phyloP scores from a whole-genome alignment of 2,797 vertebrate species.

The Okamejei kenojei region DNA sequence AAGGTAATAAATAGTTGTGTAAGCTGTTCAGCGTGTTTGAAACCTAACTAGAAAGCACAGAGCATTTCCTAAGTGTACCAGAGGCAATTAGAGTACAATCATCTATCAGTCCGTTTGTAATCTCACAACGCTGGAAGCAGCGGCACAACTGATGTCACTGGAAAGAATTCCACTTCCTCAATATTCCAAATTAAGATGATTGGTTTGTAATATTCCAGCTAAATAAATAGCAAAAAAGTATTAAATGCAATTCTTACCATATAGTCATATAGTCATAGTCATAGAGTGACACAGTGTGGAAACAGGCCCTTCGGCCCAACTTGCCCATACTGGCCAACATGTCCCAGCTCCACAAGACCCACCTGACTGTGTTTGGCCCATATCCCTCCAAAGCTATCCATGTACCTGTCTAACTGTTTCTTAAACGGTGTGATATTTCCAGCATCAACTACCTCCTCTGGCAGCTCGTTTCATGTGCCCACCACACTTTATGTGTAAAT shows the following conservation, averaged over 20 bases:
- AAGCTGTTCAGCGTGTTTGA: not conserved
- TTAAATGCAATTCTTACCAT: not conserved
- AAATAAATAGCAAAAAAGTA: not conserved
- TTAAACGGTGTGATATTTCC: no score
- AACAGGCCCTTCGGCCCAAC: no score
- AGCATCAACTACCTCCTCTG: no score
- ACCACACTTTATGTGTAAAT: no score
- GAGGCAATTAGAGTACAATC: not conserved
- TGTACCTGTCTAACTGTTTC: no score
- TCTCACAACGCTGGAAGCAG: not conserved
- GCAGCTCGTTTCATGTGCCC: no score
- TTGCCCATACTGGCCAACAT: no score
- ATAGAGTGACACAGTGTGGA: no score
- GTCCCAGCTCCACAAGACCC: no score
- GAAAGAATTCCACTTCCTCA: not conserved
- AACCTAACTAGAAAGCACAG: not conserved
- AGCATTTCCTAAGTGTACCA: not conserved
- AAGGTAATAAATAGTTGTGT: not conserved
- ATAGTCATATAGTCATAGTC: no score
- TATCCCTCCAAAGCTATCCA: no score
- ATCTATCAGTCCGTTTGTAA: not conserved
- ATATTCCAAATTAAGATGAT: not conserved
- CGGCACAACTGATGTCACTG: not conserved
- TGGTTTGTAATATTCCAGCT: not conserved
- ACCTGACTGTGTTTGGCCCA: no score